Base-by-base conservation (phyloP, 1,140 invertebrate genomes). In the Zaprionus vittiger region DNA sequence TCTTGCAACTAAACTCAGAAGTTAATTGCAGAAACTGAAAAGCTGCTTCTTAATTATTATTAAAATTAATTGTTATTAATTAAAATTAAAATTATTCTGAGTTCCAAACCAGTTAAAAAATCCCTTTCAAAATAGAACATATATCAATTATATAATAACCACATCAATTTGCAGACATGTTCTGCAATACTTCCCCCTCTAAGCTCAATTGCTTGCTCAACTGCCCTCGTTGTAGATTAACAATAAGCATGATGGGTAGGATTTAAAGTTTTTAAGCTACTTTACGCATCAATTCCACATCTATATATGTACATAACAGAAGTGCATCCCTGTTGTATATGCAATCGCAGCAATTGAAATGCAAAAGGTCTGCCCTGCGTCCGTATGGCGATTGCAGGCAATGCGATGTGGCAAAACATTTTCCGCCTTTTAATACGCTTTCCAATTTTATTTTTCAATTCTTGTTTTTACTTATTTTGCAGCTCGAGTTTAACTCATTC, bases 391-490 rank as follows among this genome's bases (percentile, higher is more conserved):
- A 61, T 38, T 61, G 57, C 72, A 62, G 72, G 31, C 59, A 15
- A 41, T n/a, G 54, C 64, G 56, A 70, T 70, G 72, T 75, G 72
- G 72, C 69, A 68, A 87, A 80, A 71, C 64, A 80, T 86, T 87
- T 87, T 67, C 72, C 70, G 38, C 66, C 67, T 72, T 77, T 83
- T 77, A 80, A 73, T 87, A 63, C 64, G 80, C 77, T 87, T 86
- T 83, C 38, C 52, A 20, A 26, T 63, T 65, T 66, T 62, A 60
- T 61, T 56, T 70, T 73, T 31, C 59, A 57, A 38, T 70, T 61
- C 22, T 60, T 54, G 7, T 15, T 34, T 59, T 34, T 41, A 9
- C 31, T 52, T 37, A 57, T 67, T 20, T 83, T 73, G 64, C 55
- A 77, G 70, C 61, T 41, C 38, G 37, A n/a, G 34, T 44, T 60